Evolutionary conservation across 1,140 invertebrate species (phyloP).

Genomic region (Drosophila kohkoa): DNA sequence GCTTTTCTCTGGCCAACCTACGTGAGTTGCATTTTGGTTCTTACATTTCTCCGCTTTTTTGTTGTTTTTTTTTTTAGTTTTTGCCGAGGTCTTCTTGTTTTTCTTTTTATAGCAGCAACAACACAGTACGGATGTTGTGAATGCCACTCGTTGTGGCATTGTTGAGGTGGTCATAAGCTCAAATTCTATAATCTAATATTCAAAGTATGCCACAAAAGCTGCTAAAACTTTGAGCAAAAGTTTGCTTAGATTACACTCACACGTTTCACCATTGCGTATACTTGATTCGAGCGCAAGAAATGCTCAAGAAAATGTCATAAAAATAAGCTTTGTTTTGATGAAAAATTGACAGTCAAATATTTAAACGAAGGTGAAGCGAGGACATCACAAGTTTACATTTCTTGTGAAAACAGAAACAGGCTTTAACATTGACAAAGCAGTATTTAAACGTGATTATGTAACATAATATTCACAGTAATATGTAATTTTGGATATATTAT

Average conservation of each 20-base stretch:
- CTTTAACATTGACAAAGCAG: too few species aligned
- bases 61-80: too few species aligned
- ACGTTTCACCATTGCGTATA: slow-evolving; percentile 12
- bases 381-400: not conserved
- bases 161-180: slow-evolving; percentile 26
- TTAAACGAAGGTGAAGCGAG: not conserved
- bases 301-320: slow-evolving; percentile 3
- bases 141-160: slow-evolving; percentile 16
- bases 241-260: slow-evolving; percentile 10
- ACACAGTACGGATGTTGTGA: slow-evolving; percentile 6
- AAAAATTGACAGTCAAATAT: slow-evolving; percentile 1
- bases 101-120: slow-evolving; percentile 9
- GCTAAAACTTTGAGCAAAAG: slow-evolving; percentile 11
- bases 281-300: slow-evolving; percentile 2
- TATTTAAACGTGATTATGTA: not conserved
- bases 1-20: slow-evolving; percentile 21
- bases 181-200: slow-evolving; percentile 27
- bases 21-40: slow-evolving; percentile 52
- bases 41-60: not conserved
- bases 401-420: too few species aligned
- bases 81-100: not conserved
- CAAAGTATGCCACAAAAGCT: slow-evolving; percentile 18
- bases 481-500: not conserved
- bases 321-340: not conserved
- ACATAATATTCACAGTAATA: not conserved